Evolutionary conservation across 2,797 vertebrate genomes (phyloP), one percentile per base, ranked within the genome.

Genomic region (Uromys caudimaculatus): DNA sequence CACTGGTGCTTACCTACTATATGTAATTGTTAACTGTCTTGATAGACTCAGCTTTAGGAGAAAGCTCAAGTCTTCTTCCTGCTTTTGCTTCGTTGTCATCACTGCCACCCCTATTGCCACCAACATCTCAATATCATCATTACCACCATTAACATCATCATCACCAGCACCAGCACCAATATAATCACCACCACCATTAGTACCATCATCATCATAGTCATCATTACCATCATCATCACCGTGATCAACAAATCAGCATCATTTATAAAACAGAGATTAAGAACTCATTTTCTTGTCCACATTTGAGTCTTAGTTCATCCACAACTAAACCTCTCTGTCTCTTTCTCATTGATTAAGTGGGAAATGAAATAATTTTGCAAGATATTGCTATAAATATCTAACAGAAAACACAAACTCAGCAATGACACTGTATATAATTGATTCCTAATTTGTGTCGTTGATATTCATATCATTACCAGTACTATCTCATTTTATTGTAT

Each of bases 1-100:
- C 12, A 62, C 0, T 56, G 0, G 0, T n/a, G 62, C 44, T 27
- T 88, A 56, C n/a, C 50, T 9, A 62, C 7, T n/a, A 0, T 0
- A 2, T 23, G 5, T 58, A 69, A 3, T 11, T 0, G 62, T 83
- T 10, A 69, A 47, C 32, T 56, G 3, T 16, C 27, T 75, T 41
- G 24, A 47, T 38, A 62, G 24, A 47, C 14, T 13, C 56, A 32
- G n/a, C 17, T 47, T 76, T 56, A 35, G 64, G 32, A 60, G 52
- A 32, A 69, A 56, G 27, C 0, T 62, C 44, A 2, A 35, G 41
- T 44, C 64, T 60, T n/a, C 88, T 6, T 64, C 60, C 35, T 52
- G 8, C 4, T 23, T n/a, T 60, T 86, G 13, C 44, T n/a, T 50
- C 23, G 0, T 9, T 38, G 35, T 64, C 3, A 10, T 19, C 41